Evolutionary conservation across 2,888 invertebrate genomes (phyloP), one percentile per base, ranked within the genome.

Genomic region (Dolichopus griseipennis): DNA sequence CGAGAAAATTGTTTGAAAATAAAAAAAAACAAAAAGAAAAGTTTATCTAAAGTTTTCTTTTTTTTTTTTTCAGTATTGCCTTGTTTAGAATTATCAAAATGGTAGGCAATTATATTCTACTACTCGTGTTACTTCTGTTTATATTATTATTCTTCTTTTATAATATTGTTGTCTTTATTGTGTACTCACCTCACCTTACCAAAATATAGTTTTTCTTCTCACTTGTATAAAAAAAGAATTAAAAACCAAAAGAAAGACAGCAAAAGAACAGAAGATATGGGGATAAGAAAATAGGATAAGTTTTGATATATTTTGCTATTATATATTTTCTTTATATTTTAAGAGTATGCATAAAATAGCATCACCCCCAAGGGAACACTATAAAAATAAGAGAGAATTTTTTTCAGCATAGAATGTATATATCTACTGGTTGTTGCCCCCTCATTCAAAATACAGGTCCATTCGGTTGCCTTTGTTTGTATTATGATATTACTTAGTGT

Each of bases 291-390:
- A 52, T 37, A 37, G 37, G 37, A 52, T 52, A 52, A 52, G 15
- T 52, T 52, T 52, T 27, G 27, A 27, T 27, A 27, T 5, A 27
- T 52, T n/a, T 52, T 52, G 15, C 18, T 52, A 2, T 52, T 52
- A n/a, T 18, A 18, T 18, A 2, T 41, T 52, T 52, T 52, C n/a
- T 52, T 52, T 12, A 52, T 5, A 4, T 27, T 27, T 27, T 27
- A 52, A n/a, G 18, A 52, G 52, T 52, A 52, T 52, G 52, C 52
- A 52, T 52, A 52, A 52, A 52, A 52, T 52, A 52, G 52, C n/a
- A 52, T 52, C 18, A 52, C 52, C 52, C 52, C 52, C 52, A 52
- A 52, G 52, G 52, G 52, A 52, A 18, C n/a, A 52, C 18, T 52
- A 52, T 52, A 18, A 52, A 52, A 52, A 52, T 15, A n/a, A 12